phyloP scores from a whole-genome alignment of 2,797 vertebrate species.

The Spea hammondii region DNA sequence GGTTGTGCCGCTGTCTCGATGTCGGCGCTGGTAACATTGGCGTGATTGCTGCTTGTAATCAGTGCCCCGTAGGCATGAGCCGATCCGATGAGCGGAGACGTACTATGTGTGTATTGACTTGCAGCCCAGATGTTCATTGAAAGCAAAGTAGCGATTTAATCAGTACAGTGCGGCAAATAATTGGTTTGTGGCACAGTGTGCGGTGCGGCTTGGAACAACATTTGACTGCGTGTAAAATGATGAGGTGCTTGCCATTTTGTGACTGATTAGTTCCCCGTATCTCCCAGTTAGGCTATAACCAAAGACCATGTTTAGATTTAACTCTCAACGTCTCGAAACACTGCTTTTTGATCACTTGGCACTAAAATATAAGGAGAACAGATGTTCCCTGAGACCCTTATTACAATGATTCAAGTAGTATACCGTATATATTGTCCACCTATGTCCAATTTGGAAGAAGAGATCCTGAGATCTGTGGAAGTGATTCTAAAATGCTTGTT shows the following conservation, averaged over 20 bases:
- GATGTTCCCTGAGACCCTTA: too few species aligned
- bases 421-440: too few species aligned
- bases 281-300: too few species aligned
- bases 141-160: conserved; percentile 9
- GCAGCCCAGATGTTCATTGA: conserved; percentile 27
- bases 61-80: conserved; percentile 27
- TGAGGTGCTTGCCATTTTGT: not conserved
- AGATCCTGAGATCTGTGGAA: too few species aligned
- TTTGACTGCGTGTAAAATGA: not conserved
- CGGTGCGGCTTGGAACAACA: not conserved
- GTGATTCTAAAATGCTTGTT: too few species aligned
- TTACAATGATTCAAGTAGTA: too few species aligned
- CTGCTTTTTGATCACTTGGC: too few species aligned
- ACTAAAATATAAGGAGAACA: too few species aligned
- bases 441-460: too few species aligned
- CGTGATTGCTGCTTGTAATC: conserved; percentile 27
- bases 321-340: too few species aligned
- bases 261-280: not conserved
- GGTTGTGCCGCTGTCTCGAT: not conserved
- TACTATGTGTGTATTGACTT: conserved; percentile 17
- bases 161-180: conserved; percentile 21
- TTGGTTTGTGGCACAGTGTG: conserved; percentile 1
- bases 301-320: too few species aligned
- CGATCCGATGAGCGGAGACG: conserved; percentile 23
- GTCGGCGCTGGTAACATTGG: conserved; percentile 9